Evolutionary conservation across 2,113 vertebrate genomes (phyloP), one percentile per base, ranked within the genome.

Genomic region (Archilochus colubris): DNA sequence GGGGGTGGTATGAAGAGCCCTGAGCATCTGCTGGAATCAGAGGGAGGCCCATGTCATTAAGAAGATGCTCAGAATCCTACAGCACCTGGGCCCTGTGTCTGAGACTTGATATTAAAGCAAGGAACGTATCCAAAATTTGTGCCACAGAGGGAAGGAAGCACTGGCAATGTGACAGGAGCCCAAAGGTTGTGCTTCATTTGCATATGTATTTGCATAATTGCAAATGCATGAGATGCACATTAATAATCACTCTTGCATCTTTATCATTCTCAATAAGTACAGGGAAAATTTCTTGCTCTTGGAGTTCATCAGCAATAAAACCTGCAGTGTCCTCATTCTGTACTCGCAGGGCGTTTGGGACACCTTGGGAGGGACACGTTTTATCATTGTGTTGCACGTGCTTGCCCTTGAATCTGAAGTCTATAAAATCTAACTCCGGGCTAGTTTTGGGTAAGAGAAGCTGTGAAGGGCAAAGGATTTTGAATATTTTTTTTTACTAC

Each of bases 261-360:
- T 96, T 91, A 95, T 96, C 64, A 95, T 95, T 95, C 94, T 90
- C 88, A 86, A 73, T 95, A 94, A 95, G 93, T 66, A 69, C 82
- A 17, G 88, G 69, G 88, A 76, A 94, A 82, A 84, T 84, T 69
- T 95, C 73, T 94, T 92, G 92, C 86, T 92, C 90, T 93, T 94
- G 74, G 93, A 94, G 82, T 96, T 95, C 93, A 95, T 91, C 93
- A 97, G 91, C 91, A 95, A 93, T 88, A 94, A 95, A 94, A 43
- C 73, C 90, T 95, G 92, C 95, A 95, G 92, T 92, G 96, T 95
- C 96, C 94, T 97, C 90, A 79, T 95, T 95, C 88, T 33, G 69
- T 79, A 79, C 86, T 94, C 16, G 0, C 43, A 59, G 86, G 73
- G 94, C 95, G 86, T 81, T 83, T 84, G 76, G 54, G 83, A 91